Evolutionary conservation across 2,797 vertebrate genomes (phyloP), one percentile per base, ranked within the genome.

Genomic region (Arrhamphus sclerolepis): DNA sequence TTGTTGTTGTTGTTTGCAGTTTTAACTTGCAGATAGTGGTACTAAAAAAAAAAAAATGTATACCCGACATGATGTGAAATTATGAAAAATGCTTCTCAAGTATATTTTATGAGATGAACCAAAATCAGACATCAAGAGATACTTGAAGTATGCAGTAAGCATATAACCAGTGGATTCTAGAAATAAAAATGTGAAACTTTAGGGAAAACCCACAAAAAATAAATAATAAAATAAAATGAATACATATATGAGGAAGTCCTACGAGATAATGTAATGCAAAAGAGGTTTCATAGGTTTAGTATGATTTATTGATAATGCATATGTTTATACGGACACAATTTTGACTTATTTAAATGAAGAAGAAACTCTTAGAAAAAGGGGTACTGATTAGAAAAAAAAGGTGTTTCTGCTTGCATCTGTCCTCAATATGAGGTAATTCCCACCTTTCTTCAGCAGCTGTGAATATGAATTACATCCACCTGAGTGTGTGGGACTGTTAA

Each of bases 401-500:
- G 4, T 28, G 29, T 31, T 31, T 31, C 29, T 31, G 4, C 10
- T 31, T 34, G 31, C 8, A 34, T 34, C 10, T 11, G 8, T 9
- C 1, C 13, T 34, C 13, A 10, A 10, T 10, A 34, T 10, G 10
- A 10, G 10, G 1, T 3, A 34, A 10, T 34, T 10, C 24, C 24
- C 24, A 6, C 24, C 24, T 26, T 6, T 6, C 24, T 2, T 26
- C 9, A 34, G 31, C 31, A 10, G 31, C 31, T 34, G 31, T 11
- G 8, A 34, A 10, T 10, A 34, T 34, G 1, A 34, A 48, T 59
- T 14, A 26, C 21, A 43, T 18, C 34, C 39, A 42, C 21, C 46
- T 24, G 0, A 19, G 48, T 63, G 52, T 57, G 53, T n/a, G 39
- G 71, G 60, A 65, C 66, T 76, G 24, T 16, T 16, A 41, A 42